Evolutionary conservation across 2,113 vertebrate genomes (phyloP), one percentile per base, ranked within the genome.

Genomic region (Ascaphus truei): DNA sequence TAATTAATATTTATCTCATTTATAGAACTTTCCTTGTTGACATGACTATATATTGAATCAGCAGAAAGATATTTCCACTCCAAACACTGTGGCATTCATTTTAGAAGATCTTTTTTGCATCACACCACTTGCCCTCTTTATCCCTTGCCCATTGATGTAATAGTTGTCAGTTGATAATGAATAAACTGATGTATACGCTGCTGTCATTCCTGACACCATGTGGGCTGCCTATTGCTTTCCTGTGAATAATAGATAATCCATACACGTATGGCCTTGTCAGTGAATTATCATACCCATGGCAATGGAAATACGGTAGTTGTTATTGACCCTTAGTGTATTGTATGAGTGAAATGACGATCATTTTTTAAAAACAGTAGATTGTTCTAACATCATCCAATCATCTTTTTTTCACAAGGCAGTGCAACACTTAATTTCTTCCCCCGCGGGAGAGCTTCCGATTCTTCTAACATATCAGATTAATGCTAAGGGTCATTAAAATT

Each of bases 241-340:
- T 39, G 33, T 79, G 61, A 81, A 77, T 81, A 83, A 80, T 73
- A 76, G 73, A 75, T 37, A 73, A 4, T 13, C 0, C 69, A 63
- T 74, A 64, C 77, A 78, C 80, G 82, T 80, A 80, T 77, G 59
- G 53, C 72, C 41, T 78, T 75, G 67, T 80, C 78, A 73, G 15
- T 50, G 74, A 68, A 69, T 62, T 78, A 50, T 77, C 51, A 57
- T 59, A 72, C 61, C 68, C 78, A 74, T 77, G 25, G 61, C 67
- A 76, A 73, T 72, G 25, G 10, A 43, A 75, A 58, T 58, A n/a
- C n/a, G n/a, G n/a, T n/a, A 75, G 74, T 75, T 58, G 61, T 76
- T 85, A 81, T 77, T 73, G 76, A 83, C 71, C 62, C 73, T 62
- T 1, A 10, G 16, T 79, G 34, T 62, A 81, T n/a, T 82, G 82